phyloP scores from a whole-genome alignment of 2,888 invertebrate genomes.

The Cryptocheilus praepositus region DNA sequence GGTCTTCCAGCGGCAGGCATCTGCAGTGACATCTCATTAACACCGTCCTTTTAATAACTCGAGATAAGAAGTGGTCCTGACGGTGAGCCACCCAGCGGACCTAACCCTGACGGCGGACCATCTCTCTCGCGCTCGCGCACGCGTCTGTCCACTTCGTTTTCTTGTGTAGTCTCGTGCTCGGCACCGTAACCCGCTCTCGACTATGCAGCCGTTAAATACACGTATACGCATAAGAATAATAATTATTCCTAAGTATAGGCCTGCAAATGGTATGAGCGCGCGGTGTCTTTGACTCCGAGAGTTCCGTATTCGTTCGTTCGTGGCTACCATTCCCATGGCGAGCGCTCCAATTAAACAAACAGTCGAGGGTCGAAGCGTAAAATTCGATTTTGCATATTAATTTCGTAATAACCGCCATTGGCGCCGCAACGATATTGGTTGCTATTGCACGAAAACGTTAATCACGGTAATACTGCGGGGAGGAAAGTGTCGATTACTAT shows the following conservation, averaged over 20 bases:
- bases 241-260: conserved; percentile 62
- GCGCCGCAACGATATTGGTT: not conserved
- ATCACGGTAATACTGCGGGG: too few relatives aligned
- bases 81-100: conserved; percentile 8
- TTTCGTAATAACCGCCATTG: conserved; percentile 25
- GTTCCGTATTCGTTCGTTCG: conserved; percentile 36
- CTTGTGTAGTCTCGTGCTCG: conserved; percentile 14
- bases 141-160: conserved; percentile 24
- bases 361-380: conserved; percentile 47
- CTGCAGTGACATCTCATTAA: conserved; percentile 57
- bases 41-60: conserved; percentile 57
- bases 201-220: conserved; percentile 46
- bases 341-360: conserved; percentile 63
- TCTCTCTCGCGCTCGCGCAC: too few relatives aligned
- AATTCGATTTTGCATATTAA: conserved; percentile 58
- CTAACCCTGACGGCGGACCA: conserved; percentile 15
- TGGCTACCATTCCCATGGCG: conserved; percentile 26
- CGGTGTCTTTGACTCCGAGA: conserved; percentile 60
- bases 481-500: too few relatives aligned
- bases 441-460: not conserved
- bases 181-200: conserved; percentile 15
- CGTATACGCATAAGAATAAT: conserved; percentile 60
- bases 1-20: conserved; percentile 4
- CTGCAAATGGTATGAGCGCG: conserved; percentile 49
- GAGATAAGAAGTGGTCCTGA: conserved; percentile 58